Conservation (phyloP, 2,888 invertebrate genomes). For the Iselma pallidipennis region DNA sequence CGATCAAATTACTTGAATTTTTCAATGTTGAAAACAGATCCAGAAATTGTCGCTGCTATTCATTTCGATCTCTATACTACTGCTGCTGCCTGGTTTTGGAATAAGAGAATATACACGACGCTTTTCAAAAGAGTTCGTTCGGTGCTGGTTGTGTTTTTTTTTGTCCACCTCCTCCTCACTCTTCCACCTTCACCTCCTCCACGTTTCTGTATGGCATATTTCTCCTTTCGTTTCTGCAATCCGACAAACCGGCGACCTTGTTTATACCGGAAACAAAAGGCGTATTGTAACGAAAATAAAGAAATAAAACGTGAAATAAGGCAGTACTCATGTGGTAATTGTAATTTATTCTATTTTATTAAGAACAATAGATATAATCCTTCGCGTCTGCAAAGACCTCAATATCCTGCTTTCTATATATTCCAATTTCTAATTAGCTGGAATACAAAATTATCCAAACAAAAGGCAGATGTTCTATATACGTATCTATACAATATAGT, state of each 20-base stretch:
- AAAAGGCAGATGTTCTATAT: slow-evolving; percentile 32
- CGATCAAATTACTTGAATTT: too few species aligned
- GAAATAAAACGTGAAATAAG: slow-evolving; percentile 23
- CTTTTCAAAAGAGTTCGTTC: too few species aligned
- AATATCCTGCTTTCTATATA: slow-evolving; percentile 42
- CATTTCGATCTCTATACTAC: too few species aligned
- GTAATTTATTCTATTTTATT: slow-evolving; percentile 28
- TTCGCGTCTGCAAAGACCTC: slow-evolving; percentile 38
- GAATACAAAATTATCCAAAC: slow-evolving; percentile 46
- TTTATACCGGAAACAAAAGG: slow-evolving; percentile 25
- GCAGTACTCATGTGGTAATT: slow-evolving; percentile 27
- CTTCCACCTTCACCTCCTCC: too few species aligned
- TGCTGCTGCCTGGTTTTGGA: background rate
- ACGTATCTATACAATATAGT: background rate
- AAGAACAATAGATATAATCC: slow-evolving; percentile 34
- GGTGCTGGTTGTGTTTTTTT: background rate
- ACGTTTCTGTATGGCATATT: background rate
- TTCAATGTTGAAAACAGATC: too few species aligned
- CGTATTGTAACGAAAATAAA: slow-evolving; percentile 28
- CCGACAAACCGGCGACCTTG: slow-evolving; percentile 17
- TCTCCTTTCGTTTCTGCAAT: slow-evolving; percentile 13
- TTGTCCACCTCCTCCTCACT: background rate
- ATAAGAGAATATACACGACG: too few species aligned
- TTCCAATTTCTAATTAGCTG: slow-evolving; percentile 47
- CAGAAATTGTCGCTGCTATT: too few species aligned